Conservation (phyloP, 2,888 invertebrate species). For the Polymixis lichenea region DNA sequence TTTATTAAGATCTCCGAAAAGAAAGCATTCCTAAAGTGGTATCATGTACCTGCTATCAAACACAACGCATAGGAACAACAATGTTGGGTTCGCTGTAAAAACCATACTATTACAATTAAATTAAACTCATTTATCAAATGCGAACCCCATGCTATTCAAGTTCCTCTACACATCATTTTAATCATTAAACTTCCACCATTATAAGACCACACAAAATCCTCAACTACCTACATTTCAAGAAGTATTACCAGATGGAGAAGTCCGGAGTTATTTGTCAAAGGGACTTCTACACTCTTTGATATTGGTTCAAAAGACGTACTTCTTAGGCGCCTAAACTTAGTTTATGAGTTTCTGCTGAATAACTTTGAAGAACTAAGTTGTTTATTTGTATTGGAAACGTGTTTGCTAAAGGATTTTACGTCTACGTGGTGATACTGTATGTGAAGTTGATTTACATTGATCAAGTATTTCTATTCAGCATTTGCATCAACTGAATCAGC, state of each 20-base stretch:
- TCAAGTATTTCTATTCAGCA: background rate
- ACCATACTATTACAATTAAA: background rate
- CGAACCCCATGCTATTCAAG: background rate
- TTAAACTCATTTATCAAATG: background rate
- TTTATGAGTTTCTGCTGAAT: background rate
- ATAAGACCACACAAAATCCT: background rate
- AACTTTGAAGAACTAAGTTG: constrained; percentile 1
- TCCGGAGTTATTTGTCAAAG: constrained; percentile 16
- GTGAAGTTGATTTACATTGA: background rate
- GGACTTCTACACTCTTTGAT: background rate
- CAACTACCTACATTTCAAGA: background rate
- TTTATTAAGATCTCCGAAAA: background rate
- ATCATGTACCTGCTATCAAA: background rate
- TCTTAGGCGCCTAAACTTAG: constrained; percentile 4
- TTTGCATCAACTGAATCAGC: background rate
- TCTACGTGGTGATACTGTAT: background rate
- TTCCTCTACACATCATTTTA: constrained; percentile 5
- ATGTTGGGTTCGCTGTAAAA: background rate
- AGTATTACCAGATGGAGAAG: background rate
- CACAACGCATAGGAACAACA: background rate
- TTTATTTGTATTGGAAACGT: constrained; percentile 10
- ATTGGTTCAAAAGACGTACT: constrained; percentile 1
- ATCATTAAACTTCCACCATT: background rate
- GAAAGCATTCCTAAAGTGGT: background rate
- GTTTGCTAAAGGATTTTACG: background rate